phyloP scores from a whole-genome alignment of 2,888 invertebrate genomes.

The Scrobipalpa costella region DNA sequence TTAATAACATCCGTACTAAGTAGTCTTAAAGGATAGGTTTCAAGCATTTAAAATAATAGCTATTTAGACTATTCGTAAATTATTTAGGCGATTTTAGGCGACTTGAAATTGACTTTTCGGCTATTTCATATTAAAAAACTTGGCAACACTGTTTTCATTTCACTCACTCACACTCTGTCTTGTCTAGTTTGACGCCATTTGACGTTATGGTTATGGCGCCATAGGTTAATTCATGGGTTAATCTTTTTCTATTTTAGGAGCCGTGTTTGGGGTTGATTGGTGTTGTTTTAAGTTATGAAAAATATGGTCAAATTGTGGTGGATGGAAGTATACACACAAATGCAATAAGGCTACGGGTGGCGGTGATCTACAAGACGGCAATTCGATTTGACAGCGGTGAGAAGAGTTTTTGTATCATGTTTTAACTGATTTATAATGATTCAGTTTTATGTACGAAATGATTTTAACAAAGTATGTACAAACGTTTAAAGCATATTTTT shows the following conservation, averaged over 20 bases:
- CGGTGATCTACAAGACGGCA: not conserved
- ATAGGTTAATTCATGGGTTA: not conserved
- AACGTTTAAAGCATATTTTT: not conserved
- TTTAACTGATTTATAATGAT: no score
- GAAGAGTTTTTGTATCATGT: not conserved
- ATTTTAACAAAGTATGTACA: not conserved
- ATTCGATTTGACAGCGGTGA: not conserved
- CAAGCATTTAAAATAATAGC: no score
- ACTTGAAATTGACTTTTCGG: no score
- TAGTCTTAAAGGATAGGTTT: no score
- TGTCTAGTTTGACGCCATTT: not conserved
- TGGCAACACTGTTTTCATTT: no score
- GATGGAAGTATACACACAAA: not conserved
- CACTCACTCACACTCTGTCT: no score
- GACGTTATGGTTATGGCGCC: not conserved
- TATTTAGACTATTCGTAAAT: no score
- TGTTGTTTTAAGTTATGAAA: not conserved
- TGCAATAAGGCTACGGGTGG: conserved; percentile 1
- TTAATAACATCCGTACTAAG: no score
- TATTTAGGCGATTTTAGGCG: no score
- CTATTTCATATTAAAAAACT: no score
- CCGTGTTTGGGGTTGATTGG: not conserved
- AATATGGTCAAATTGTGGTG: conserved; percentile 7
- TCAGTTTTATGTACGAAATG: no score
- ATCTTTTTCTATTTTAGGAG: not conserved